A percentile compares a stretch with the other conserved stretches of the same genome.
Conservation (phyloP, 2,888 invertebrate genomes). For the Tridacna crocea region DNA sequence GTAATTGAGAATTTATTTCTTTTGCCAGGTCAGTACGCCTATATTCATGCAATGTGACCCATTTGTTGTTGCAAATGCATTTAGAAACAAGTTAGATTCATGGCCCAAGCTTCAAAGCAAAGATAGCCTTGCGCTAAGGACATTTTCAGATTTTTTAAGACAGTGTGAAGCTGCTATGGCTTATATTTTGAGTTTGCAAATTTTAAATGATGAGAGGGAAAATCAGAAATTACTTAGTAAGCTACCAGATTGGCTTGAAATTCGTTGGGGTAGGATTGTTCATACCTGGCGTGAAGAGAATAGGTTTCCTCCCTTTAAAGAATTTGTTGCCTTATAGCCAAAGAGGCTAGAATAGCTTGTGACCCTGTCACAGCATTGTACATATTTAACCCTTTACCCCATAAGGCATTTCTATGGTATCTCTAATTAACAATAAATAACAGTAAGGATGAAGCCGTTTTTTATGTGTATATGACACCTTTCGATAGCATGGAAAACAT, state of each 20-base stretch:
- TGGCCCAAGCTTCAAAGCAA: slow-evolving; percentile 53
- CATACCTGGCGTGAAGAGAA: slow-evolving; percentile 16
- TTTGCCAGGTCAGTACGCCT: slow-evolving; percentile 35
- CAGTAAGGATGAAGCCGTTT: no score
- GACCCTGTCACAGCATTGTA: slow-evolving; percentile 53
- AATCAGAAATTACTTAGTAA: slow-evolving; percentile 56
- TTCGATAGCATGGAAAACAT: no score
- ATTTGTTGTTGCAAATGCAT: slow-evolving; percentile 52
- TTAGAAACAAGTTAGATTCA: slow-evolving; percentile 52
- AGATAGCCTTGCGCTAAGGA: slow-evolving; percentile 32
- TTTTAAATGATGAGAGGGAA: slow-evolving; percentile 54
- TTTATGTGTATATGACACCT: no score
- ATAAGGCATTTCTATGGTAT: no score
- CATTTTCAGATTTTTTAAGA: slow-evolving; percentile 54
- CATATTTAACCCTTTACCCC: no score
- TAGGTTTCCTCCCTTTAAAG: slow-evolving; percentile 44
- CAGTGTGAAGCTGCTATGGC: slow-evolving; percentile 49
- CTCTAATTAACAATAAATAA: no score
- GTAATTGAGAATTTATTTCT: slow-evolving; percentile 46
- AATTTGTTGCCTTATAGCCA: slow-evolving; percentile 40
- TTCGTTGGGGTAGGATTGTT: slow-evolving; percentile 46
- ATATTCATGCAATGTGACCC: slow-evolving; percentile 55
- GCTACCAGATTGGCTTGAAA: slow-evolving; percentile 52
- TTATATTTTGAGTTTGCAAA: slow-evolving; percentile 16
- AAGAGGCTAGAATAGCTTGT: slow-evolving; percentile 59